Evolutionary conservation across 2,888 invertebrate genomes (phyloP).

Genomic region (Mesoligia furuncula): DNA sequence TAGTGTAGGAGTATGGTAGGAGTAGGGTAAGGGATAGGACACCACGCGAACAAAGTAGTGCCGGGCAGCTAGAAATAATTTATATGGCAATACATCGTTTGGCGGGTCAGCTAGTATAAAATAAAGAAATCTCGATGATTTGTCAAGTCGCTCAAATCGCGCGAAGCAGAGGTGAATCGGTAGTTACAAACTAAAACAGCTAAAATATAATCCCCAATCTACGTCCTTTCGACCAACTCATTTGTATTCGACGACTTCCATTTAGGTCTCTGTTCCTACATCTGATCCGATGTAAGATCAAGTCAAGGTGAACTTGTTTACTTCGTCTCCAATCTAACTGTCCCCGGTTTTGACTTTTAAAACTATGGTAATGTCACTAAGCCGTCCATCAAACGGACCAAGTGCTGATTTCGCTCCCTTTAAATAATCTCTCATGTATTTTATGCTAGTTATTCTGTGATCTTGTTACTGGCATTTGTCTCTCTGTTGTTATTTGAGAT

Average conservation of each 20-base stretch:
- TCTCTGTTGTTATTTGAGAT: conserved; percentile 29
- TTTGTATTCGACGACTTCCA: conserved; percentile 74
- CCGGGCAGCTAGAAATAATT: too few species aligned
- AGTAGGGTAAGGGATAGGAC: too few species aligned
- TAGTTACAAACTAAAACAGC: conserved; percentile 40
- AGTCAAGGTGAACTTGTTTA: conserved; percentile 86
- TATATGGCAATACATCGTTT: too few species aligned
- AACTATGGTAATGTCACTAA: conserved; percentile 78
- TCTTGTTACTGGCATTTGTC: conserved; percentile 32
- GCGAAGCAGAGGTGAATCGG: neutral
- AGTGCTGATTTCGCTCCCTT: conserved; percentile 50
- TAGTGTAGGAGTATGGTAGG: too few species aligned
- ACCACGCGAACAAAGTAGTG: too few species aligned
- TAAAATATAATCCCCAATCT: conserved; percentile 62
- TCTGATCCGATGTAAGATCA: conserved; percentile 64
- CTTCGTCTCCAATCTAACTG: conserved; percentile 72
- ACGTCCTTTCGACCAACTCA: conserved; percentile 68
- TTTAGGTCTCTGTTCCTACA: conserved; percentile 71
- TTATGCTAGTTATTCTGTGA: conserved; percentile 57
- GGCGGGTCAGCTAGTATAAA: neutral
- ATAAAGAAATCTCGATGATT: neutral
- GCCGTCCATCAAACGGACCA: conserved; percentile 69
- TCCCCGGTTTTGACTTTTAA: conserved; percentile 80
- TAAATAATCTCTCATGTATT: conserved; percentile 63
- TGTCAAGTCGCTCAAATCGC: neutral